phyloP scores from a whole-genome alignment of 2,888 invertebrate species.

The Salpingus planirostris region DNA sequence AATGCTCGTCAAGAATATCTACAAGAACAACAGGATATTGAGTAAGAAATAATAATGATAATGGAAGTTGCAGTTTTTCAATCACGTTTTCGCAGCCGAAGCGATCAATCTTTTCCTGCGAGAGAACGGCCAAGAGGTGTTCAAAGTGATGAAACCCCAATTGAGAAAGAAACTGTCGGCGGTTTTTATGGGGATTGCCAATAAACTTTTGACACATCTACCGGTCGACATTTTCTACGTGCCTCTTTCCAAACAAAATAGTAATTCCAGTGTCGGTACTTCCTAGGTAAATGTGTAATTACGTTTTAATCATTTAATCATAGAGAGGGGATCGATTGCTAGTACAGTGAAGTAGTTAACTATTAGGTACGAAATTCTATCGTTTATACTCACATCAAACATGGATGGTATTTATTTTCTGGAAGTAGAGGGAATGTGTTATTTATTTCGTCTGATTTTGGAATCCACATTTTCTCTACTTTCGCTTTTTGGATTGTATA shows the following conservation, averaged over 20 bases:
- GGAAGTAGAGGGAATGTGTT: too few species aligned
- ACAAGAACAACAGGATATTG: slow-evolving; percentile 59
- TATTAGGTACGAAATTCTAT: too few species aligned
- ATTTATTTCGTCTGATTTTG: too few species aligned
- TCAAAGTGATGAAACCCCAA: slow-evolving; percentile 61
- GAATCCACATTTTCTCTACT: too few species aligned
- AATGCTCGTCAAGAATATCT: slow-evolving; percentile 58
- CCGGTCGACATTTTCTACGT: slow-evolving; percentile 53
- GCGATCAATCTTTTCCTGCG: slow-evolving; percentile 62
- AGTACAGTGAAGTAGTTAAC: too few species aligned
- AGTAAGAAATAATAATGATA: slow-evolving; percentile 41
- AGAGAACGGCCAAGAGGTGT: slow-evolving; percentile 60
- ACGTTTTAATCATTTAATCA: too few species aligned
- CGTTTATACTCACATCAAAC: too few species aligned
- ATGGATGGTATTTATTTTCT: too few species aligned
- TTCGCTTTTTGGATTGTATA: too few species aligned
- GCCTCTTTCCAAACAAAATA: slow-evolving; percentile 24
- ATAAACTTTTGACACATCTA: slow-evolving; percentile 55
- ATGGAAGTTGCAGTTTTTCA: not conserved
- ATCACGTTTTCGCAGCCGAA: slow-evolving; percentile 47
- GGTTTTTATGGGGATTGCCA: slow-evolving; percentile 55
- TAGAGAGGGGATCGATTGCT: too few species aligned
- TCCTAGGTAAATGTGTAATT: too few species aligned
- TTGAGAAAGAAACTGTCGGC: slow-evolving; percentile 54
- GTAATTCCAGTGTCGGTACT: too few species aligned